These are phyloP conservation scores for Otolemur garnettii DNA, from an alignment of 2,113 vertebrate species.

Conservation along the genomic window DNA sequence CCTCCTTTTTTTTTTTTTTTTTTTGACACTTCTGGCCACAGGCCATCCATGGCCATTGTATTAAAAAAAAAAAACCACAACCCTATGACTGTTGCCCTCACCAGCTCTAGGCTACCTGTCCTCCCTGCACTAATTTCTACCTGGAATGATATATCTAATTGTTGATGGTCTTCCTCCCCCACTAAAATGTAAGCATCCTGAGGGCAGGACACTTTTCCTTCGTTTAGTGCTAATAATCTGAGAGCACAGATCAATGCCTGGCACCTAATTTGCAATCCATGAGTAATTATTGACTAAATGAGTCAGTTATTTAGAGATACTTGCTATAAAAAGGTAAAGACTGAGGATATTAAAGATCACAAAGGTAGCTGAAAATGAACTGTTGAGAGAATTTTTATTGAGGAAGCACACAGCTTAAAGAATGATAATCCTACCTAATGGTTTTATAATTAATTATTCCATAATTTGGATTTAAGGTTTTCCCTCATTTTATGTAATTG, in stretches of 20 bases:
- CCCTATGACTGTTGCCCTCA: too few relatives aligned
- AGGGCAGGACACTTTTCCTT: background rate
- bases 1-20: background rate
- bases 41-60: background rate
- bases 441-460: conserved; percentile 71
- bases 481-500: conserved; percentile 67
- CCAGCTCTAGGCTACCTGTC: background rate
- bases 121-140: background rate
- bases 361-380: conserved; percentile 66
- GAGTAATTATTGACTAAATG: conserved; percentile 68
- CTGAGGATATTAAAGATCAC: conserved; percentile 41
- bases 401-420: conserved; percentile 24
- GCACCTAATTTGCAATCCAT: conserved; percentile 25
- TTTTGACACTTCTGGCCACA: background rate
- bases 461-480: conserved; percentile 70
- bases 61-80: background rate
- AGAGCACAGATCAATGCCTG: conserved; percentile 45
- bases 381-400: conserved; percentile 50
- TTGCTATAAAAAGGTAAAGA: conserved; percentile 43
- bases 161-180: background rate
- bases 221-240: background rate
- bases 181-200: background rate
- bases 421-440: conserved; percentile 53
- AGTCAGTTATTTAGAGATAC: conserved; percentile 59
- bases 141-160: background rate